Base-by-base conservation (phyloP, 2,888 invertebrate species). In the Empis stercorea region DNA sequence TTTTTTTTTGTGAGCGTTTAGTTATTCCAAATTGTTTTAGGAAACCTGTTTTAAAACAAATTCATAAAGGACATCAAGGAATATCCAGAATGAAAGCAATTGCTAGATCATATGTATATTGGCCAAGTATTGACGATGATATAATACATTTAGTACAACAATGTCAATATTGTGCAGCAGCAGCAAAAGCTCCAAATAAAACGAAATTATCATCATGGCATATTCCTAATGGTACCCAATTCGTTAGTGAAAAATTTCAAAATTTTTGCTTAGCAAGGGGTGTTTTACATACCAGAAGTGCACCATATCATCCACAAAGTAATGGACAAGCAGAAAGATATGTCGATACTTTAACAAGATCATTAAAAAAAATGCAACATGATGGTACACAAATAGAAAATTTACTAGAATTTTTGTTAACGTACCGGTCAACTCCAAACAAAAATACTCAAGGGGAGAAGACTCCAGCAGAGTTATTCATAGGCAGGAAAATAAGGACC, bases 261-360 rank as follows among this genome's bases (percentile, higher is more conserved):
- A 40, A 51, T 11, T 54, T 54, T 47, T 48, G 45, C 15, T 48
- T 30, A 30, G 30, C 30, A 16, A 44, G 52, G n/a, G 54, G 53
- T 9, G 51, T 55, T 4, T 10, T 30, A 13, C 52, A 53, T 23
- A 57, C 55, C 17, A 40, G 49, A 17, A 55, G 51, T 3, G 54
- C 55, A n/a, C 50, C 53, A 10, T 51, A 49, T 39, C 52, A 52
- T 17, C 55, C 50, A 16, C 44, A 48, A 36, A 48, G 51, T 14
- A 59, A 58, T 46, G 55, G 57, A 1, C 52, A 53, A 37, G 56
- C 56, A 2, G 56, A 57, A 43, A 49, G 55, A 36, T 55, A 50
- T 41, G 55, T 57, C 3, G 51, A 55, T 45, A 56, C 48, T 14
- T 48, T 55, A 20, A 57, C 57, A 27, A 36, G 47, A n/a, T n/a